A percentile compares a stretch with the other conserved stretches of the same genome.
phyloP scores from a whole-genome alignment of 1,140 invertebrate species.

The Stegodyphus mimosarum region DNA sequence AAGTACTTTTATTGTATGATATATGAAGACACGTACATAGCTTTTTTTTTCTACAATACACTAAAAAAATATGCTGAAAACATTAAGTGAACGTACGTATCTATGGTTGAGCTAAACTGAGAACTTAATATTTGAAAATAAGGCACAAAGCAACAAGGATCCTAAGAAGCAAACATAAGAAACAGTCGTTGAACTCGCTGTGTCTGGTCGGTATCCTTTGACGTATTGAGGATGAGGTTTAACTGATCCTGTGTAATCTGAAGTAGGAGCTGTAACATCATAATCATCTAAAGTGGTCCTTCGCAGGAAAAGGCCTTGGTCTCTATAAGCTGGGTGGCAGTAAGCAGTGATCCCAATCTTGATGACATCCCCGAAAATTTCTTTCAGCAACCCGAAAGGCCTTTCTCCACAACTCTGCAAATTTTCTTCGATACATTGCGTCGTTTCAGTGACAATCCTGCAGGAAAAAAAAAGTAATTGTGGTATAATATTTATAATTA shows the following conservation, averaged over 20 bases:
- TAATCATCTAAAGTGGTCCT: background rate
- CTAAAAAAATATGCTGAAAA: background rate
- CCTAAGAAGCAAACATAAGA: background rate
- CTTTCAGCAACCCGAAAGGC: constrained; percentile 40
- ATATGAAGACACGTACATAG: no score
- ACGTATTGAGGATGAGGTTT: constrained; percentile 33
- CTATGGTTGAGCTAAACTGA: background rate
- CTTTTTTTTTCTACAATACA: no score
- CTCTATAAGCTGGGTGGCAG: constrained; percentile 21
- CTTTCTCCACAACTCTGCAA: constrained; percentile 26
- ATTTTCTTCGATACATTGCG: constrained; percentile 43
- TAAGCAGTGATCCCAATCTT: constrained; percentile 10
- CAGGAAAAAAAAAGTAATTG: constrained; percentile 1
- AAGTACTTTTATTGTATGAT: no score
- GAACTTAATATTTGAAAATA: background rate
- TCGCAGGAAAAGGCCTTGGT: background rate
- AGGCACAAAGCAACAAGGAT: no score
- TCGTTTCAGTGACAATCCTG: constrained; percentile 32
- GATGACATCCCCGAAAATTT: constrained; percentile 31
- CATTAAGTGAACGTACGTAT: background rate
- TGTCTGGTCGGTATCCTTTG: constrained; percentile 23
- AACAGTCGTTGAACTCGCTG: background rate
- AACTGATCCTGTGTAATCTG: background rate
- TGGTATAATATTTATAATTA: background rate
- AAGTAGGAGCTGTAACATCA: background rate